phyloP scores from a whole-genome alignment of 2,113 vertebrate species.

The Ariopsis seemanni region DNA sequence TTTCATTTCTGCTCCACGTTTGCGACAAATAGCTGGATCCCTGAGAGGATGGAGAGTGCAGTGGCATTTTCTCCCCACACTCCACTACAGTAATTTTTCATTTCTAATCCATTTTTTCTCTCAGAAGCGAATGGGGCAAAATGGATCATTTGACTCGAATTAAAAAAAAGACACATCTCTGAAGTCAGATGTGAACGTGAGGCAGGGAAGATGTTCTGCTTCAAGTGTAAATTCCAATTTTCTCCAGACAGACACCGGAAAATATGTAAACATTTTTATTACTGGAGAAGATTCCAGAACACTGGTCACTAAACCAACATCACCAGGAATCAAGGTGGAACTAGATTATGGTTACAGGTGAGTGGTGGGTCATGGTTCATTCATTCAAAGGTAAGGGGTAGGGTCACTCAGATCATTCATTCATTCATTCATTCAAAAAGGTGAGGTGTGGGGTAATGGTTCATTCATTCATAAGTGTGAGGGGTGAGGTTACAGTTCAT shows the following conservation, averaged over 20 bases:
- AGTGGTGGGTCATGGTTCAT: background rate
- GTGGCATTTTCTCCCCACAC: slow-evolving; percentile 35
- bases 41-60: slow-evolving; percentile 42
- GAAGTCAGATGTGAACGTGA: slow-evolving; percentile 37
- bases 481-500: too few relatives aligned
- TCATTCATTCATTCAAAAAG: background rate
- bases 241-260: slow-evolving; percentile 35
- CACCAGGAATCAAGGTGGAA: too few relatives aligned
- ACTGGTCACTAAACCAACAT: background rate
- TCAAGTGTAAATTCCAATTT: slow-evolving; percentile 49
- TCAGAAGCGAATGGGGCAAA: slow-evolving; percentile 53
- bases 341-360: background rate
- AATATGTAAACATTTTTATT: background rate
- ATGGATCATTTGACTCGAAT: slow-evolving; percentile 53
- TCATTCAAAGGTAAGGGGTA: background rate
- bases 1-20: slow-evolving; percentile 63
- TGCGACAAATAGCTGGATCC: slow-evolving; percentile 58
- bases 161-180: slow-evolving; percentile 49
- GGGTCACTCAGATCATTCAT: background rate
- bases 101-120: slow-evolving; percentile 54
- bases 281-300: background rate
- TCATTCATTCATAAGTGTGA: too few relatives aligned
- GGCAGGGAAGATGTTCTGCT: slow-evolving; percentile 30
- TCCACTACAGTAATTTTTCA: slow-evolving; percentile 59
- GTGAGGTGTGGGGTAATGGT: too few relatives aligned